Base-by-base conservation (phyloP, 2,888 invertebrate genomes). In the Harpagoxenus sublaevis region DNA sequence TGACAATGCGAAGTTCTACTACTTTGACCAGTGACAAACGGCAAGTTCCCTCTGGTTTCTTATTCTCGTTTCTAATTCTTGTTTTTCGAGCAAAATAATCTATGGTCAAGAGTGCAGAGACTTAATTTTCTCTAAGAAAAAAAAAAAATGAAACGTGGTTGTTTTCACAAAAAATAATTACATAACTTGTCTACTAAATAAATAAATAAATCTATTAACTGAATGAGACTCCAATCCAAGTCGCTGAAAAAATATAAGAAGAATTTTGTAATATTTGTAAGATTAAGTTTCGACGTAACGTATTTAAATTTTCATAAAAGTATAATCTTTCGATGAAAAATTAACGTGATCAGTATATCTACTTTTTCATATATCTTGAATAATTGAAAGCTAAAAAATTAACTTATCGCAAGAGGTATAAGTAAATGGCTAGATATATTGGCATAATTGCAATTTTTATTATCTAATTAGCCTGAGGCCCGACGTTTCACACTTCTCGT, bases 1-100 rank as follows among this genome's bases (percentile, higher is more conserved):
- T 53, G 12, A 28, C 28, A 39, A 66, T 42, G n/a, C 53, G 15
- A 55, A 66, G 10, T 75, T 75, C 42, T 66, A 31, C 68, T 23
- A 42, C n/a, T 66, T n/a, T 35, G 66, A 48, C 18, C 48, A 31
- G n/a, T 57, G 51, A 73, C 6, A 57, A 73, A 42, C 8, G 39
- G 2, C 28, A 68, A 45, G n/a, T 68, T 57, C 28, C 15, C 53
- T 57, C n/a, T 35, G 8, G 45, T 45, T n/a, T 42, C n/a, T 55
- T 42, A 42, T 42, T 42, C 42, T 42, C 42, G 42, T 42, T 42
- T 65, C 18, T 53, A 65, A 23, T 77, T 77, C 12, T 53, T 51
- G 4, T 63, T 66, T 66, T 39, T 63, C 51, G 10, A 51, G 9
- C 3, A 77, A 55, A 1, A 45, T 55, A 12, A 28, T 65, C 12